Base-by-base conservation (phyloP, 2,113 vertebrate species). In the Megaceryle torquata region DNA sequence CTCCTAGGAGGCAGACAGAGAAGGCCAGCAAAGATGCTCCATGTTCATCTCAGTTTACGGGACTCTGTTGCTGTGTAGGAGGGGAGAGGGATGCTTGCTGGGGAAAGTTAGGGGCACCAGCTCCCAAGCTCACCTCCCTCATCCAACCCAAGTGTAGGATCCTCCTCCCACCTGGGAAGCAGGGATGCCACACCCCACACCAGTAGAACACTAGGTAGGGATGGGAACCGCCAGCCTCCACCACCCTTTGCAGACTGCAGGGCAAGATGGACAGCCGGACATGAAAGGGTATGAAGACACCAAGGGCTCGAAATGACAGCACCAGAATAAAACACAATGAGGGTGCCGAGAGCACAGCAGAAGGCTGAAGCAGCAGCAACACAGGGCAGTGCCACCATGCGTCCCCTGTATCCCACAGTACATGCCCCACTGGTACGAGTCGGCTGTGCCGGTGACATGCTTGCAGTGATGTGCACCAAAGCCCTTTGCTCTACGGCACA, bases 11-110 rank as follows among this genome's bases (percentile, higher is more conserved):
- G 68, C 71, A 71, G 88, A 5, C 46, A 44, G 57, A 29, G 48
- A 13, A 50, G 61, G 43, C n/a, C 54, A 57, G 59, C n/a, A 39
- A 37, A 44, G 71, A 4, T 0, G 2, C n/a, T 16, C 41, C 10
- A 16, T 0, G 0, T 4, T 41, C 0, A 25, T 10, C 76, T 51
- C 5, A 0, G 11, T 7, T 14, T 18, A 0, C 0, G 57, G 67
- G 50, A 8, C 28, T 44, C 64, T 13, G 26, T 6, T 0, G 5
- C 59, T 16, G 51, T 31, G 33, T 10, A n/a, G 63, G 9, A 33
- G 13, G 26, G 67, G 3, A 68, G 31, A 9, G 19, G 79, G 51
- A 15, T 0, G 13, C 50, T 2, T 24, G 67, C 69, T 13, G 33
- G n/a, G 68, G n/a, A 54, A 41, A 10, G 26, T 1, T 0, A 0